Evolutionary conservation across 2,113 vertebrate species (phyloP).

Genomic region (Natator depressus): DNA sequence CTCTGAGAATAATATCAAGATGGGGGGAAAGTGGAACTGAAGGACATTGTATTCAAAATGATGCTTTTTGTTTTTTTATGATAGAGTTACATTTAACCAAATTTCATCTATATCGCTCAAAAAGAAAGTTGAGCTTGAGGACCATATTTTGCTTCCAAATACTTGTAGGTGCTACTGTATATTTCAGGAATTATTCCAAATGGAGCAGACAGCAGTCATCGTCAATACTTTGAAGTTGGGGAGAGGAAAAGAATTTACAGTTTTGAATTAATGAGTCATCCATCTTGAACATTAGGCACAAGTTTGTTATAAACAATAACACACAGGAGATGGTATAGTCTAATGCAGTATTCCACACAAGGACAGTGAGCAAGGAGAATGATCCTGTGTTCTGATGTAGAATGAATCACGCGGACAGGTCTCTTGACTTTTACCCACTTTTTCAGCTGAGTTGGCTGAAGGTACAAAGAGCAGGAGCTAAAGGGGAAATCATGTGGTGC

Average conservation of each 20-base stretch:
- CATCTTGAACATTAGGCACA: neutral
- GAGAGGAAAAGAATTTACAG: neutral
- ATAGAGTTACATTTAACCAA: neutral
- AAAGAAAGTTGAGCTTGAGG: neutral
- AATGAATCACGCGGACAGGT: neutral
- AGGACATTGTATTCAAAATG: neutral
- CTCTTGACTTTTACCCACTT: neutral
- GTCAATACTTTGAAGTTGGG: neutral
- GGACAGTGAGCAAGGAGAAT: neutral
- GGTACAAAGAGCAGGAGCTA: neutral
- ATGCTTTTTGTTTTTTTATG: neutral
- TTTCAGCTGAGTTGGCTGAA: neutral
- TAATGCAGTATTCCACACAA: neutral
- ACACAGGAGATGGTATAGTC: neutral
- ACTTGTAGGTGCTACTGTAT: neutral
- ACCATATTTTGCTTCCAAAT: neutral
- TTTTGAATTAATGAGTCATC: neutral
- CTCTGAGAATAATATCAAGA: neutral
- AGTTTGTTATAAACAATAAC: neutral
- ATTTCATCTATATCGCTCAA: neutral
- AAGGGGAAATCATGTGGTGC: neutral
- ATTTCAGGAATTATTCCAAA: neutral
- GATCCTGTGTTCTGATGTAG: neutral
- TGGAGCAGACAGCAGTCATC: neutral
- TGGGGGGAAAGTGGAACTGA: neutral